Evolutionary conservation across 2,797 vertebrate species (phyloP).

Genomic region (Sarcophilus harrisii): DNA sequence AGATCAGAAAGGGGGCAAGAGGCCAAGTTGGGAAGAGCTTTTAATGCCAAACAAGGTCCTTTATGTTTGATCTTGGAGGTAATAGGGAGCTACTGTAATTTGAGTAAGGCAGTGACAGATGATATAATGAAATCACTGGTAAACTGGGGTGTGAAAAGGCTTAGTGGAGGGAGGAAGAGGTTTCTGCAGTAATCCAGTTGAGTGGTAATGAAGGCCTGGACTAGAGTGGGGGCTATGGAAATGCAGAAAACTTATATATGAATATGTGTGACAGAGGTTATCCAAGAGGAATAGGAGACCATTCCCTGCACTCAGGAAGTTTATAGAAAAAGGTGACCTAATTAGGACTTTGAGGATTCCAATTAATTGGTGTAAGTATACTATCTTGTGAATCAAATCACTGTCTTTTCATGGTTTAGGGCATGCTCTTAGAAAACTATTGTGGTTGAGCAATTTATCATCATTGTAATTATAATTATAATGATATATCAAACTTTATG

Average conservation of each 20-base stretch:
- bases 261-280: neutral
- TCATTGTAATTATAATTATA: neutral
- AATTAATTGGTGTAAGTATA: neutral
- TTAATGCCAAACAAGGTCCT: neutral
- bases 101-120: neutral
- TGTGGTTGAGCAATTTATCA: too few species aligned
- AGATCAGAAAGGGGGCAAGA: neutral
- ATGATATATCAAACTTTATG: neutral
- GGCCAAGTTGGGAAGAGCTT: neutral
- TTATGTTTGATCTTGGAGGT: neutral
- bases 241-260: neutral
- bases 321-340: neutral
- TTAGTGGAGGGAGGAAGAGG: neutral
- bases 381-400: neutral
- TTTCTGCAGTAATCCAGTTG: neutral
- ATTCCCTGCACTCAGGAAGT: neutral
- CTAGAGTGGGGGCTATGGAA: neutral
- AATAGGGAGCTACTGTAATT: neutral
- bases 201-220: neutral
- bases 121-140: neutral
- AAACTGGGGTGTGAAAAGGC: neutral
- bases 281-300: neutral
- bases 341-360: neutral
- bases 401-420: neutral
- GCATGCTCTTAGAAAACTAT: too few species aligned